Conservation (phyloP, 2,797 vertebrate genomes). For the Phyllotis vaccarum region DNA sequence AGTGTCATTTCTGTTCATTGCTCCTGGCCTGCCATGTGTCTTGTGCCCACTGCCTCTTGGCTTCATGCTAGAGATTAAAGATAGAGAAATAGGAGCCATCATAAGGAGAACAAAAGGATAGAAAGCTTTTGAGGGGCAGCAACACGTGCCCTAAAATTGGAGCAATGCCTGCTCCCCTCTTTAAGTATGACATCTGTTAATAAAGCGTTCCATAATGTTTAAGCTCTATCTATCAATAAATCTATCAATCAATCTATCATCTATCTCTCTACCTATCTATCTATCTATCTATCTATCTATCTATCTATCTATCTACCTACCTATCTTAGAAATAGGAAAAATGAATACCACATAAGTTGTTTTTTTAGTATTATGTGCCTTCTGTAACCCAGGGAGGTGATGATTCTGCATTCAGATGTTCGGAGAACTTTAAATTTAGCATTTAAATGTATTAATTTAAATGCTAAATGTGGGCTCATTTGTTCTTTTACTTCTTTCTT, state of each 20-base stretch:
- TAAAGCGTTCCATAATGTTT: background rate
- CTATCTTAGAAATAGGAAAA: background rate
- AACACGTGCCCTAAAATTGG: background rate
- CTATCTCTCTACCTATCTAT: too few species aligned
- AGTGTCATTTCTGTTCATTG: accelerated
- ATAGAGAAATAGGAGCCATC: background rate
- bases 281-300: too few species aligned
- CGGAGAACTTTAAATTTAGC: background rate
- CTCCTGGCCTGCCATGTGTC: too few species aligned
- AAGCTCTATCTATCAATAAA: background rate
- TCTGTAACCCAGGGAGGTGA: background rate
- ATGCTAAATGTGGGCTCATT: background rate
- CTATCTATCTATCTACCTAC: too few species aligned
- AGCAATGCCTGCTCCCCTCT: background rate
- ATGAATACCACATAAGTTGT: background rate
- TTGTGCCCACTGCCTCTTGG: background rate
- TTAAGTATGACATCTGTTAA: background rate
- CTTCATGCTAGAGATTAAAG: background rate
- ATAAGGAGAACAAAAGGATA: background rate
- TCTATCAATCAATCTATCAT: too few species aligned
- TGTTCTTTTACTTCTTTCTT: background rate
- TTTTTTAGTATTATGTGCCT: background rate
- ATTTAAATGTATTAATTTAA: background rate
- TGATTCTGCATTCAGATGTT: background rate
- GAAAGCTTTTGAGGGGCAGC: background rate